These are phyloP conservation scores for Latrodectus hesperus DNA, from an alignment of 2,888 invertebrate species.

Conservation along the genomic window DNA sequence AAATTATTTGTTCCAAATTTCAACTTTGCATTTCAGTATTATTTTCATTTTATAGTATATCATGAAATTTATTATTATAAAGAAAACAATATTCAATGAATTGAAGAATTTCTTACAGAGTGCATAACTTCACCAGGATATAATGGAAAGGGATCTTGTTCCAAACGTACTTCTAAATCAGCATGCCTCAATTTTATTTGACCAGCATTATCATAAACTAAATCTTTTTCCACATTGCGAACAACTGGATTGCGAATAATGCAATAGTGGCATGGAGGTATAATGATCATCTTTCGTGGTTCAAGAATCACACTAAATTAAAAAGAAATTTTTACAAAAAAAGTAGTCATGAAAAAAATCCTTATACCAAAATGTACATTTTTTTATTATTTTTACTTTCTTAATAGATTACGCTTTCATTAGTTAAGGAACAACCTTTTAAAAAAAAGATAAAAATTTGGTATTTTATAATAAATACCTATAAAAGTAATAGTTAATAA, in stretches of 20 bases:
- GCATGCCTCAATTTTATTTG: slow-evolving; percentile 76
- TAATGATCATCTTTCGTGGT: slow-evolving; percentile 76
- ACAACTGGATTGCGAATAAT: slow-evolving; percentile 77
- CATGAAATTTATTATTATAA: too few relatives aligned
- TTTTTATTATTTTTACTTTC: too few relatives aligned
- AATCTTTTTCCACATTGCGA: slow-evolving; percentile 73
- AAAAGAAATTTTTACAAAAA: background rate
- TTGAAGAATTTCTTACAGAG: slow-evolving; percentile 18
- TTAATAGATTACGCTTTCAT: too few relatives aligned
- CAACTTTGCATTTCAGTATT: too few relatives aligned
- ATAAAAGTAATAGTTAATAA: too few relatives aligned
- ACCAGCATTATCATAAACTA: slow-evolving; percentile 74
- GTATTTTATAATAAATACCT: too few relatives aligned
- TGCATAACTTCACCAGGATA: slow-evolving; percentile 76
- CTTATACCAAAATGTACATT: background rate
- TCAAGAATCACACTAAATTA: slow-evolving; percentile 75
- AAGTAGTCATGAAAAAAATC: background rate
- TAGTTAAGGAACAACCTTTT: too few relatives aligned
- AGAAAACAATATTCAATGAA: too few relatives aligned
- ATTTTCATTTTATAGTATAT: too few relatives aligned
- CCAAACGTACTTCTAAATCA: slow-evolving; percentile 77
- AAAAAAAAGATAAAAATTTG: too few relatives aligned
- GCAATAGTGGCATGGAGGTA: slow-evolving; percentile 77
- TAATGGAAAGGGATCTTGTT: slow-evolving; percentile 77
- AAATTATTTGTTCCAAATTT: too few relatives aligned